Conservation (phyloP, 2,888 invertebrate genomes). For the Drosophila imparisetae region DNA sequence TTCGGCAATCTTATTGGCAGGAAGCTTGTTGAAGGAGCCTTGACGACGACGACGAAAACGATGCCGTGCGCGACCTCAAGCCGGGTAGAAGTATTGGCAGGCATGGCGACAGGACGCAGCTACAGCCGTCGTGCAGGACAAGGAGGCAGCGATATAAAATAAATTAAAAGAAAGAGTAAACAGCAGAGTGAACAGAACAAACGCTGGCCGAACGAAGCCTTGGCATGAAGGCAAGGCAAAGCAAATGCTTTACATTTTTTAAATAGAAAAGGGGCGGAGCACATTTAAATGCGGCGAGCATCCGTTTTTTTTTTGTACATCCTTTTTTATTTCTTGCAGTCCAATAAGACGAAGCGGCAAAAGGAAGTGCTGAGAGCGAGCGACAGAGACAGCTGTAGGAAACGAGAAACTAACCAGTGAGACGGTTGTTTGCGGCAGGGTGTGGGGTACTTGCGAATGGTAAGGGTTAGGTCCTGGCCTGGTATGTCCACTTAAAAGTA, state of each 20-base stretch:
- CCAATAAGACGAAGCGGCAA: slow-evolving; percentile 76
- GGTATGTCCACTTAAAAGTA: slow-evolving; percentile 72
- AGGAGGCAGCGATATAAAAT: slow-evolving; percentile 71
- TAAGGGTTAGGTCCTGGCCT: slow-evolving; percentile 13
- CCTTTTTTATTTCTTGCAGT: slow-evolving; percentile 59
- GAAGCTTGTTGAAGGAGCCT: slow-evolving; percentile 55
- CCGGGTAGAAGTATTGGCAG: slow-evolving; percentile 53
- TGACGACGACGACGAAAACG: slow-evolving; percentile 24
- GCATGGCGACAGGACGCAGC: slow-evolving; percentile 36
- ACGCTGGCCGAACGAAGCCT: slow-evolving; percentile 23
- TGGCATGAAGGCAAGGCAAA: slow-evolving; percentile 31
- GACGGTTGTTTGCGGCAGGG: slow-evolving; percentile 3
- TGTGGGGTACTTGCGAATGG: not conserved
- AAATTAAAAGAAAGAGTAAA: slow-evolving; percentile 77
- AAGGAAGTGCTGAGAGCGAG: slow-evolving; percentile 47
- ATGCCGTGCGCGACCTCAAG: slow-evolving; percentile 65
- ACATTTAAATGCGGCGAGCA: slow-evolving; percentile 75
- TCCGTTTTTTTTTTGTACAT: slow-evolving; percentile 32
- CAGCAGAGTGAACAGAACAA: slow-evolving; percentile 35
- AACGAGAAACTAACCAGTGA: slow-evolving; percentile 41
- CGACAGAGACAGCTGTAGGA: slow-evolving; percentile 49
- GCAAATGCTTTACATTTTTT: slow-evolving; percentile 75
- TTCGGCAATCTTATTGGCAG: slow-evolving; percentile 74
- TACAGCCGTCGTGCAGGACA: slow-evolving; percentile 43
- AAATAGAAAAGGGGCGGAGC: slow-evolving; percentile 82